Evolutionary conservation across 2,113 vertebrate species (phyloP).

Genomic region (Myotis lucifugus): DNA sequence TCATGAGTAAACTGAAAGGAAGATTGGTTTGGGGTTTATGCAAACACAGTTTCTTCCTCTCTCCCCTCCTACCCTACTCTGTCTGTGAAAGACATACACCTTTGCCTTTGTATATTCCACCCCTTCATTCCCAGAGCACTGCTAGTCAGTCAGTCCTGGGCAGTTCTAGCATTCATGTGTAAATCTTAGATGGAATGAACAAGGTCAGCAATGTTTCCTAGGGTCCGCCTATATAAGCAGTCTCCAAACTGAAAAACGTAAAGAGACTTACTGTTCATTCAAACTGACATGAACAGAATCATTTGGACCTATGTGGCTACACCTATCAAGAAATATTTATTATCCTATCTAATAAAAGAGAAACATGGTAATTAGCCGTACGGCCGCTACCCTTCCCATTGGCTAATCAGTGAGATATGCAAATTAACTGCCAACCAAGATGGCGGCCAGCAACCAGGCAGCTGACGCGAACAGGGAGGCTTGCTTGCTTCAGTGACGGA

Average conservation of each 20-base stretch:
- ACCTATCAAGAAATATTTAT: background rate
- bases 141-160: background rate
- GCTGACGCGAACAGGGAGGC: no score
- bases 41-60: constrained; percentile 51
- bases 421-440: no score
- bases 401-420: no score
- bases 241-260: background rate
- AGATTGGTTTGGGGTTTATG: constrained; percentile 40
- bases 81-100: background rate
- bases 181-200: background rate
- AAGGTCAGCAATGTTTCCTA: background rate
- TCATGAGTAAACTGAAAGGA: constrained; percentile 66
- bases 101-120: background rate
- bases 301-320: background rate
- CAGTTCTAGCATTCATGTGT: background rate
- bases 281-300: background rate
- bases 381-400: no score
- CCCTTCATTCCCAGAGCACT: background rate
- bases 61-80: background rate
- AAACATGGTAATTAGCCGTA: no score
- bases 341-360: background rate
- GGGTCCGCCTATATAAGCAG: background rate
- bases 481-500: no score
- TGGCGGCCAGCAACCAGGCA: no score
- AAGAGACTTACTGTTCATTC: background rate